A percentile compares a stretch with the other conserved stretches of the same genome.
Evolutionary conservation across 2,113 vertebrate genomes (phyloP).

Genomic region (Tupaia tana): DNA sequence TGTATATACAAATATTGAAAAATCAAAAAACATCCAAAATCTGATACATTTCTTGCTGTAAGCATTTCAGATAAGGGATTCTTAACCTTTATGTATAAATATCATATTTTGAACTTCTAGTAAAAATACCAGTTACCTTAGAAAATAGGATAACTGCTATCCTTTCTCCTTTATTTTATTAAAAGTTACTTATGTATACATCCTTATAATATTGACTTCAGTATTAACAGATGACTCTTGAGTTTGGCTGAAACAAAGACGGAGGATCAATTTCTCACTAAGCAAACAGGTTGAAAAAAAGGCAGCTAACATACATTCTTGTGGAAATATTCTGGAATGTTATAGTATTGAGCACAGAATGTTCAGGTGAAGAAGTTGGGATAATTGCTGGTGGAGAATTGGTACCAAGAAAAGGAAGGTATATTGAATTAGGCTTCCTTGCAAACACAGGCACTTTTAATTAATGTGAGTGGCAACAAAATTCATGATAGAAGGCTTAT

Average conservation of each 20-base stretch:
- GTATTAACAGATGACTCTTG: background rate
- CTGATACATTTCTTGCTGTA: too few relatives aligned
- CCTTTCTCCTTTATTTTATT: conserved; percentile 37
- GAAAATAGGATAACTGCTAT: background rate
- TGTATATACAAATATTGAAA: too few relatives aligned
- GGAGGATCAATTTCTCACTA: background rate
- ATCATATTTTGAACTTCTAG: background rate
- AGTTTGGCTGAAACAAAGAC: background rate
- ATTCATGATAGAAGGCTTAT: background rate
- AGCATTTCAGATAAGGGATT: too few relatives aligned
- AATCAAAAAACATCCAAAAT: too few relatives aligned
- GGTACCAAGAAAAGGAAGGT: too few relatives aligned
- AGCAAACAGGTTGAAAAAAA: background rate
- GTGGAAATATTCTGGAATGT: background rate
- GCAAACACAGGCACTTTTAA: background rate
- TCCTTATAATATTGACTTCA: background rate
- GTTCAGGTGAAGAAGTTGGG: fast-evolving
- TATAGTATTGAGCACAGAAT: too few relatives aligned
- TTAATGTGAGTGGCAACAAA: background rate
- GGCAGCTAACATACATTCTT: fast-evolving
- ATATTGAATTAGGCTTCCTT: background rate
- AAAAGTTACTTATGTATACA: background rate
- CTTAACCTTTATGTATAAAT: background rate
- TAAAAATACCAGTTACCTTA: background rate
- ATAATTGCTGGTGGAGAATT: background rate